Evolutionary conservation across 2,797 vertebrate species (phyloP), one percentile per base, ranked within the genome.

Genomic region (Mastacembelus armatus): DNA sequence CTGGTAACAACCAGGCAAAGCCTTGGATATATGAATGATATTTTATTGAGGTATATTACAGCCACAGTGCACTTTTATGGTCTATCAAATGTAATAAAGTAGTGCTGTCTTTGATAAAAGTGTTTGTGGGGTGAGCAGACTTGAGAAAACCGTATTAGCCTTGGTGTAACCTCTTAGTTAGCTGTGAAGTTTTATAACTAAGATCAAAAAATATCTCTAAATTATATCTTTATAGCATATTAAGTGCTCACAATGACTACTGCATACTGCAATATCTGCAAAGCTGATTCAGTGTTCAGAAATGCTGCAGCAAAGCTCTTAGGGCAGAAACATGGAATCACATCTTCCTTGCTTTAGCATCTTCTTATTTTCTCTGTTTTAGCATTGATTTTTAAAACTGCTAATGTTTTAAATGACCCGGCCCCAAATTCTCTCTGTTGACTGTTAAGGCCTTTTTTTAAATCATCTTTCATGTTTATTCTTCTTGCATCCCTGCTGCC

Each of bases 321-420:
- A 50, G 55, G 66, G 56, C 29, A 26, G 35, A 50, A 27, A 10
- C 16, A 35, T 50, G 44, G 45, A 8, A 24, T 10, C 21, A 30
- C 27, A 62, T 61, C 48, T 45, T 30, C 16, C 18, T 49, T 47
- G 24, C 55, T 66, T 66, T 40, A 43, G 71, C 54, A 18, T 77
- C 56, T 61, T 52, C 15, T 71, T 47, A 40, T 33, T 26, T 54
- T 21, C 52, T 29, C 47, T 48, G 18, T 51, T 70, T 71, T 55
- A 36, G 29, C 63, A 74, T 80, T 74, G 67, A 86, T 82, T 80
- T 78, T 48, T 45, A 18, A 44, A 49, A 19, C 48, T 22, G 48
- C 54, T 77, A 60, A 77, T 73, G 66, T 49, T 66, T 71, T 51
- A 35, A 61, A 59, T 30, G 62, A 77, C 47, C 50, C 33, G 11